These are phyloP conservation scores for Percina caprodes DNA, from an alignment of 2,113 vertebrate species.

Conservation along the genomic window DNA sequence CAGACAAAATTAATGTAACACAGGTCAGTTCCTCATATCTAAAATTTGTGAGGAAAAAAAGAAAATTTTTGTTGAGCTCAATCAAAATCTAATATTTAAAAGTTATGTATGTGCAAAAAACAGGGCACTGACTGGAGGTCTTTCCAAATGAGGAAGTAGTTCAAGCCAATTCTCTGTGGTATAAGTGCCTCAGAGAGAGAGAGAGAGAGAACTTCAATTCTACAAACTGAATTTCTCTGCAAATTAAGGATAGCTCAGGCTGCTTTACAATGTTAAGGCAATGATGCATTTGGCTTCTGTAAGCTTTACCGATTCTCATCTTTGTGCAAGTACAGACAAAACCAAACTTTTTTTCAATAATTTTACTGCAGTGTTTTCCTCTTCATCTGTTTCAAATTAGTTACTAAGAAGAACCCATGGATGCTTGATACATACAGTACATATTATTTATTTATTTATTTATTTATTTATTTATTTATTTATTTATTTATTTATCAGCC, in stretches of 20 bases:
- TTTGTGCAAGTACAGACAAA: not conserved
- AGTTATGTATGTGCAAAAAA: slow-evolving; percentile 21
- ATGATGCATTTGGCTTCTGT: not conserved
- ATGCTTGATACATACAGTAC: not conserved
- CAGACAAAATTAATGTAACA: no score
- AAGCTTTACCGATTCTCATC: not conserved
- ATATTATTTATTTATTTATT: not conserved
- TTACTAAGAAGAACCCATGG: slow-evolving; percentile 4
- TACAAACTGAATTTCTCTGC: slow-evolving; percentile 36
- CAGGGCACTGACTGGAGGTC: slow-evolving; percentile 45
- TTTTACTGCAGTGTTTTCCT: slow-evolving; percentile 2
- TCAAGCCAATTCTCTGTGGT: slow-evolving; percentile 50
- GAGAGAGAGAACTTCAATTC: slow-evolving; percentile 11
- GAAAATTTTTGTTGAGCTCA: not conserved
- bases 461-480: not conserved
- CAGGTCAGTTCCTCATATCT: not conserved
- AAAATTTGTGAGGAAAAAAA: not conserved
- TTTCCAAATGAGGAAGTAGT: slow-evolving; percentile 64
- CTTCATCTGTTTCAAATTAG: slow-evolving; percentile 43
- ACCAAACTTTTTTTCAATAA: not conserved
- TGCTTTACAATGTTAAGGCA: slow-evolving; percentile 1
- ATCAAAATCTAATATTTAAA: slow-evolving; percentile 16
- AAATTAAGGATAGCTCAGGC: not conserved
- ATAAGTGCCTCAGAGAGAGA: slow-evolving; percentile 40
- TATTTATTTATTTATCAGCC: not conserved